Base-by-base conservation (phyloP, 2,888 invertebrate genomes). In the Andrena hattorfiana region DNA sequence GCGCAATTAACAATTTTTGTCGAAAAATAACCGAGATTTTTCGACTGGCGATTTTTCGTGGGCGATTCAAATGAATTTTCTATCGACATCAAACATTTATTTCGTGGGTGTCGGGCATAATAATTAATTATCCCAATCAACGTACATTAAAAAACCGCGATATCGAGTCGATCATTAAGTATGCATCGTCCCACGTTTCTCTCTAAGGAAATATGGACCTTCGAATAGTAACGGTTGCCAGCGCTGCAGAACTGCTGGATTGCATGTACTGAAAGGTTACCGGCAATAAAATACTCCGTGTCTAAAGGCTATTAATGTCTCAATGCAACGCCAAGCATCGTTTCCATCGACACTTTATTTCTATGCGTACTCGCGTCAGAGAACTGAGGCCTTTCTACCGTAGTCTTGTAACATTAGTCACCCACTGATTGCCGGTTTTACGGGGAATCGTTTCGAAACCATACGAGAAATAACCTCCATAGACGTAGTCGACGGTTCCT, bases 91-190 rank as follows among this genome's bases (percentile, higher is more conserved):
- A 78, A 84, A 81, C 78, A 60, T 85, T 88, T 86, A 85, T 90
- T 90, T 87, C 81, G 60, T 56, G 59, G 59, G 81, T 8, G 70
- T 63, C 81, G 51, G 35, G 72, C 71, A 81, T 85, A 60, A 71
- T 87, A 90, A 90, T 89, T 90, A 90, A 90, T 87, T 76, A 82
- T 83, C 32, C 32, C 82, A 72, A 90, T 90, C 89, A 80, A 67
- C 67, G 81, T 69, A 77, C 86, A 87, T 89, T 90, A 87, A 85
- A 84, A 87, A 84, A 85, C 73, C 63, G 69, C 78, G 81, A 62
- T 85, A 87, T 87, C 83, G 76, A 62, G 49, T 84, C 79, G 83
- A 85, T 83, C 85, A 79, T 90, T 87, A 87, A 85, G 79, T 84
- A n/a, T 89, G 76, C 84, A 80, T 70, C 73, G 83, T 75, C 72